Percentiles rank a stretch among this genome's conserved stretches.
phyloP scores from a whole-genome alignment of 2,113 vertebrate genomes.

The Xenus cinereus region DNA sequence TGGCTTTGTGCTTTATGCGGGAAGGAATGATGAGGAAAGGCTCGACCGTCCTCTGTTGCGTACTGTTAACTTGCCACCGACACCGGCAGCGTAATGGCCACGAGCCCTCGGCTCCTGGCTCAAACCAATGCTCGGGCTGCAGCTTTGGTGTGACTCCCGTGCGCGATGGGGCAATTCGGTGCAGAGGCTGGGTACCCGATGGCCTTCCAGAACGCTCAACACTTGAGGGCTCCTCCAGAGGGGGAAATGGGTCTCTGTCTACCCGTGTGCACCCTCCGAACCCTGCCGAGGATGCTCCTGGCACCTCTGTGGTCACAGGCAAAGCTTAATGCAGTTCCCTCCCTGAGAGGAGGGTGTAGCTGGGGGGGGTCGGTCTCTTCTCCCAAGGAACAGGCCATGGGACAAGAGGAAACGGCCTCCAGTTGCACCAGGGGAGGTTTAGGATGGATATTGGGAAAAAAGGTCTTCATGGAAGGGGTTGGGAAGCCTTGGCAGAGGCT shows the following conservation, averaged over 20 bases:
- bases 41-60: fast-evolving
- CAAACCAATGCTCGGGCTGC: fast-evolving
- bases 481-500: not conserved
- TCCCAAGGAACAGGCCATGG: not conserved
- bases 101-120: not conserved
- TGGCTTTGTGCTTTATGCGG: not conserved
- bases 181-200: fast-evolving
- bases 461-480: not conserved
- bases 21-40: not conserved
- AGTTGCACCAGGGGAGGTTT: not conserved
- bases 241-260: fast-evolving
- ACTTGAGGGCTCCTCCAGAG: fast-evolving
- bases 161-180: fast-evolving
- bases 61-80: fast-evolving
- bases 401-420: not conserved
- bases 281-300: not conserved
- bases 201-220: not conserved
- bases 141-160: fast-evolving
- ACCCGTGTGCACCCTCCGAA: fast-evolving
- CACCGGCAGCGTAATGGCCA: not conserved
- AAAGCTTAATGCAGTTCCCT: not conserved
- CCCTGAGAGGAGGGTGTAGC: not conserved
- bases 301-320: fast-evolving
- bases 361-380: not conserved
- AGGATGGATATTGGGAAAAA: not conserved